Evolutionary conservation across 2,113 vertebrate species (phyloP), one percentile per base, ranked within the genome.

Genomic region (Poicephalus meyeri): DNA sequence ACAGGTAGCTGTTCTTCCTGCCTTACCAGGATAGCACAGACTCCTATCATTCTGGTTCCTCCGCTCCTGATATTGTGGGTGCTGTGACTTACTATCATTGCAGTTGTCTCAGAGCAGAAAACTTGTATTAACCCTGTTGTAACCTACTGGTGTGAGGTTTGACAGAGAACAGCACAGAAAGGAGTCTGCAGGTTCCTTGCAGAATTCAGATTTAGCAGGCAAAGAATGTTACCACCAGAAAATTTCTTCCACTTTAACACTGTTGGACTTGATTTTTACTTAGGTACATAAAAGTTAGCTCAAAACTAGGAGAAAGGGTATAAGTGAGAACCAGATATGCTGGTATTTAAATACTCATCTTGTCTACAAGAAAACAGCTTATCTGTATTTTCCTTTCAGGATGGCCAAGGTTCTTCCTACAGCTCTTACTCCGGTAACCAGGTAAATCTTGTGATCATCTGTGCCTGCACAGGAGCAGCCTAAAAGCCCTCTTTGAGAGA

Each of bases 1-100:
- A 89, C 95, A 97, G 87, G 85, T 95, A 94, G 89, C 63, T 73
- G 33, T 24, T 93, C 63, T 69, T 86, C 80, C 68, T 80, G n/a
- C 19, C 19, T 42, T 39, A 26, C 11, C 74, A 53, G 61, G n/a
- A 19, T 18, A 58, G 35, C 6, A 3, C 19, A 78, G n/a, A 10
- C 9, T 58, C 60, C 26, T 16, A 53, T 31, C 21, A 13, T 39
- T n/a, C 77, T 44, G 9, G 9, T 35, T 65, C 37, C 70, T 49
- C 10, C 12, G 10, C 15, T 61, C n/a, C 66, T 6, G 3, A 0
- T 35, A 15, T 1, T 53, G 14, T 42, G 37, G 31, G 16, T 91
- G 49, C 29, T 13, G 0, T 35, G 50, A 18, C 15, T 12, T 15
- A 4, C 4, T 18, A 1, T 31, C 52, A 15, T n/a, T n/a, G 13